A percentile compares a stretch with the other conserved stretches of the same genome.
Evolutionary conservation across 2,113 vertebrate species (phyloP).

Genomic region (Ancistrus triradiatus): DNA sequence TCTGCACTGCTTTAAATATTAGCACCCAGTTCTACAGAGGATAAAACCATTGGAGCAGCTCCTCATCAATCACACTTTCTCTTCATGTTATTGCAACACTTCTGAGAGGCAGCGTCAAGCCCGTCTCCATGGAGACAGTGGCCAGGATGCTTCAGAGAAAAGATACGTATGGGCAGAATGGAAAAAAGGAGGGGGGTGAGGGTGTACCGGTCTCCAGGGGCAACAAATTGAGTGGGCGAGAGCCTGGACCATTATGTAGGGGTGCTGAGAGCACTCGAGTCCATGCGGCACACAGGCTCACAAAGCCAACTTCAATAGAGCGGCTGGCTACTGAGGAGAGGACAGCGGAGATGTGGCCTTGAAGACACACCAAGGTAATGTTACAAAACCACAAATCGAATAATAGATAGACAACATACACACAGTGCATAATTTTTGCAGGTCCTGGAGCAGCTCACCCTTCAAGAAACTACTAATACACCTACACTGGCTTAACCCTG

Average conservation of each 20-base stretch:
- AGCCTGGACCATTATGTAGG: conserved; percentile 89
- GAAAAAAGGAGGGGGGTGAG: conserved; percentile 58
- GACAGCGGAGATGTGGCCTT: conserved; percentile 37
- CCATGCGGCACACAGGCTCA: conserved; percentile 60
- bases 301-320: conserved; percentile 74
- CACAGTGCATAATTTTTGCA: too few relatives aligned
- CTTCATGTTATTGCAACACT: conserved; percentile 25
- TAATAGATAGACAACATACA: neutral
- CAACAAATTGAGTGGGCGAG: conserved; percentile 97
- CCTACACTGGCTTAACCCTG: neutral
- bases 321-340: conserved; percentile 49
- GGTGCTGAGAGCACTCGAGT: conserved; percentile 89
- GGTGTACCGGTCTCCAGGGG: conserved; percentile 87
- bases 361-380: conserved; percentile 27
- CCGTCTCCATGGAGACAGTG: conserved; percentile 78
- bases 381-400: conserved; percentile 22
- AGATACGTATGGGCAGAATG: conserved; percentile 65
- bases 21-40: neutral
- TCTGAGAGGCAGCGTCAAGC: conserved; percentile 43
- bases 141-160: conserved; percentile 86
- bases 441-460: too few relatives aligned
- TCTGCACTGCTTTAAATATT: too few relatives aligned
- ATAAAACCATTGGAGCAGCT: neutral
- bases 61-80: neutral
- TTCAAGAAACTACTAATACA: neutral